Evolutionary conservation across 2,113 vertebrate species (phyloP), one percentile per base, ranked within the genome.

Genomic region (Cyprinodon brontotheroides): DNA sequence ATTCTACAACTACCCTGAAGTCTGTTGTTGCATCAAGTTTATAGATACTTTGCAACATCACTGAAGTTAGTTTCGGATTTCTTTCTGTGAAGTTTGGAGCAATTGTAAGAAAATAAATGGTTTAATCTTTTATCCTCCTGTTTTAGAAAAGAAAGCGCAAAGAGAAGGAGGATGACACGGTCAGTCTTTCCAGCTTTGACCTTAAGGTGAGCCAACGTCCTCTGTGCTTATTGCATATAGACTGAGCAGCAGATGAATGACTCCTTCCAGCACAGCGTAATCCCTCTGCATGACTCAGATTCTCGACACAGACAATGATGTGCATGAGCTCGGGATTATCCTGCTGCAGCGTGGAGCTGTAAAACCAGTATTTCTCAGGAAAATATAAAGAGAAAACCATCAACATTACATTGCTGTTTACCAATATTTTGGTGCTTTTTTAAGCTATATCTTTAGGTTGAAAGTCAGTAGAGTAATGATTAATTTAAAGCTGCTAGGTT

Each of bases 181-280:
- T 93, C 84, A 93, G 92, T n/a, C 66, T 93, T 40, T 90, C 89
- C 68, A 89, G 89, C 78, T 93, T 92, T 4, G 91, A 93, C 81
- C 87, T 93, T 17, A 93, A 93, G 91, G 92, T 93, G 74, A 87
- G 91, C 9, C 62, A 40, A 47, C 61, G n/a, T 67, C 41, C 41
- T 39, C 45, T 61, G 29, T 64, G 63, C n/a, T 6, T 0, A 11
- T 0, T 72, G 20, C 17, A 57, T 22, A n/a, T 43, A 17, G 47
- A 4, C 14, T 38, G 11, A 53, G 17, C 41, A 71, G 57, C 37
- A 74, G 6, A 45, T 77, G 64, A 70, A 59, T 10, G 48, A 47
- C 77, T 76, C 70, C 6, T 61, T 12, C 41, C 40, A 37, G 17
- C 15, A 77, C 70, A 70, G 29, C 76, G 74, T 73, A 87, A 89